Conservation (phyloP, 2,113 vertebrate genomes). For the Rhinolophus sinicus region DNA sequence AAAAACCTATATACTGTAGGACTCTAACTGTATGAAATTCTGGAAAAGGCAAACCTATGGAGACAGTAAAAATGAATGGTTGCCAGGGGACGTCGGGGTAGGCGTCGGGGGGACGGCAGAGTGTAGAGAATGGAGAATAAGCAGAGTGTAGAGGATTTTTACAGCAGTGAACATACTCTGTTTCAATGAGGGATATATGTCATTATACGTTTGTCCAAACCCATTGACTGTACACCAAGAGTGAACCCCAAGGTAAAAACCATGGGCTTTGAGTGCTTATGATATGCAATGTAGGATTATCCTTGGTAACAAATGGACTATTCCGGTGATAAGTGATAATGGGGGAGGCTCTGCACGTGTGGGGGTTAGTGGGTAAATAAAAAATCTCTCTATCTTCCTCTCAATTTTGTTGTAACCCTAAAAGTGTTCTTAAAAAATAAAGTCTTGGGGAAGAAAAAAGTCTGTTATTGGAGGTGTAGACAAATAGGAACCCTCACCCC, state of each 20-base stretch:
- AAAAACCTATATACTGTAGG: not conserved
- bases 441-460: not conserved
- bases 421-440: not conserved
- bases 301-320: not conserved
- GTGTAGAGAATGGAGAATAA: not conserved
- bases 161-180: not conserved
- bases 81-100: not conserved
- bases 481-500: not conserved
- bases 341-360: not conserved
- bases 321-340: not conserved
- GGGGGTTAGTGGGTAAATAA: not conserved
- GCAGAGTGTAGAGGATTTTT: not conserved
- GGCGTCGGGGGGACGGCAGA: not conserved
- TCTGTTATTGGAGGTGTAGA: not conserved
- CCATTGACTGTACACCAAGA: not conserved
- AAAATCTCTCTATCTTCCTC: not conserved
- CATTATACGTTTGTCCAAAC: not conserved
- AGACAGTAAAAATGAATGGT: not conserved
- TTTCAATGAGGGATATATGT: not conserved
- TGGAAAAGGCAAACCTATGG: not conserved
- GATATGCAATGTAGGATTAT: not conserved
- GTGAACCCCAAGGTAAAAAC: not conserved
- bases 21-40: not conserved
- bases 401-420: not conserved
- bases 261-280: not conserved